These are phyloP conservation scores for Caiman crocodilus DNA, from an alignment of 2,797 vertebrate species.

Conservation along the genomic window DNA sequence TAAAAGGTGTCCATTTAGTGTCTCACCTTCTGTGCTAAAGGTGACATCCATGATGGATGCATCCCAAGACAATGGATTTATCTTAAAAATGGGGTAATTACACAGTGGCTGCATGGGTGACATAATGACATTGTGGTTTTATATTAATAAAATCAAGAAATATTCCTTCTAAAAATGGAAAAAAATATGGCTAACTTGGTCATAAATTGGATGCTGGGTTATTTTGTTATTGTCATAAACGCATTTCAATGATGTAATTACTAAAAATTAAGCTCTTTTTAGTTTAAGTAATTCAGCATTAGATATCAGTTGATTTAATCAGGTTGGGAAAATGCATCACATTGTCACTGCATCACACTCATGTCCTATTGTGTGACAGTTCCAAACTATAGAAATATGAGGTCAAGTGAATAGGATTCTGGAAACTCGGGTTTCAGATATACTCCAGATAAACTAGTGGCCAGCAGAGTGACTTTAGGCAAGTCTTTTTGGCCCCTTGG, in stretches of 20 bases:
- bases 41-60: constrained; percentile 94
- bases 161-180: constrained; percentile 58
- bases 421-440: background rate
- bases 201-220: constrained; percentile 56
- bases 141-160: constrained; percentile 86
- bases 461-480: background rate
- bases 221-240: constrained; percentile 46
- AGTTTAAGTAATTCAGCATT: background rate
- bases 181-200: constrained; percentile 56
- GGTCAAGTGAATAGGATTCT: accelerated
- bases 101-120: constrained; percentile 88
- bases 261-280: background rate
- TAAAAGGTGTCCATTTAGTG: constrained; percentile 92
- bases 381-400: background rate
- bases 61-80: constrained; percentile 90
- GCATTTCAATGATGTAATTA: constrained; percentile 21
- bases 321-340: background rate
- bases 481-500: background rate
- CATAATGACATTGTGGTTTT: constrained; percentile 88
- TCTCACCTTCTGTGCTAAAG: constrained; percentile 87
- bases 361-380: accelerated
- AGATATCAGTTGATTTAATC: background rate
- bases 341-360: background rate
- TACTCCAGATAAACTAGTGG: accelerated
- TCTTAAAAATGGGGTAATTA: constrained; percentile 96